Percentiles rank a stretch among this genome's conserved stretches.
Evolutionary conservation across 2,888 invertebrate species (phyloP).

Genomic region (Nomada lathburiana): DNA sequence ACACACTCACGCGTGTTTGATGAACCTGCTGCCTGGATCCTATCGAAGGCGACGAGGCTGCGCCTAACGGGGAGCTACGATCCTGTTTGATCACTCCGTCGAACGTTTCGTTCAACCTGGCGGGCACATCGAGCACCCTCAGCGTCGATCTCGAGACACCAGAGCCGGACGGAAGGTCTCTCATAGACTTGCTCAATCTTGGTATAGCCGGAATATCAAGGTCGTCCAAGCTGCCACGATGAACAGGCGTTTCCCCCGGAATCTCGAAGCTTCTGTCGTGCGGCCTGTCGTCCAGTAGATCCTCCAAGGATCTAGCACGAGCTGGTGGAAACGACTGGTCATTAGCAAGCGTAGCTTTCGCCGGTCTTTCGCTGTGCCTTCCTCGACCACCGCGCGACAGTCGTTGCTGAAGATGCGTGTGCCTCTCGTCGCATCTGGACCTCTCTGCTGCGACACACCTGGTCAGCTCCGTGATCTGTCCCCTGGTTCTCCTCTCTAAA

Average conservation of each 20-base stretch:
- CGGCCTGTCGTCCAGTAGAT: conserved; percentile 86
- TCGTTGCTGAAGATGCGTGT: conserved; percentile 90
- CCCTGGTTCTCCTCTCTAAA: conserved; percentile 90
- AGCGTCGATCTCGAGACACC: conserved; percentile 69
- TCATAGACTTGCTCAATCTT: conserved; percentile 77
- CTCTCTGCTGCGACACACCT: conserved; percentile 88
- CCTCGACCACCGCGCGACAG: conserved; percentile 88
- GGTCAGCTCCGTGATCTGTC: conserved; percentile 89
- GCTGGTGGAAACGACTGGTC: conserved; percentile 86
- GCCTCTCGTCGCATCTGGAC: conserved; percentile 87
- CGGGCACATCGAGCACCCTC: conserved; percentile 73
- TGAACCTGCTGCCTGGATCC: conserved; percentile 74
- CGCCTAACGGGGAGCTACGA: conserved; percentile 75
- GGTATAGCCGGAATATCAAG: conserved; percentile 81
- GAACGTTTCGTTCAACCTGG: conserved; percentile 78
- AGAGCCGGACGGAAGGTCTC: conserved; percentile 75
- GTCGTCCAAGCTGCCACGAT: conserved; percentile 79
- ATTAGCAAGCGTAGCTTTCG: conserved; percentile 85
- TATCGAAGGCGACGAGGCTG: conserved; percentile 73
- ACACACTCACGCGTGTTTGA: conserved; percentile 72
- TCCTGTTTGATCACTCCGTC: conserved; percentile 77
- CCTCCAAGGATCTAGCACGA: conserved; percentile 89
- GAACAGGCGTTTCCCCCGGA: conserved; percentile 76
- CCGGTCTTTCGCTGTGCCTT: conserved; percentile 86
- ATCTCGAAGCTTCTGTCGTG: conserved; percentile 80